phyloP scores from a whole-genome alignment of 2,888 invertebrate genomes.

The Archips xylosteana region DNA sequence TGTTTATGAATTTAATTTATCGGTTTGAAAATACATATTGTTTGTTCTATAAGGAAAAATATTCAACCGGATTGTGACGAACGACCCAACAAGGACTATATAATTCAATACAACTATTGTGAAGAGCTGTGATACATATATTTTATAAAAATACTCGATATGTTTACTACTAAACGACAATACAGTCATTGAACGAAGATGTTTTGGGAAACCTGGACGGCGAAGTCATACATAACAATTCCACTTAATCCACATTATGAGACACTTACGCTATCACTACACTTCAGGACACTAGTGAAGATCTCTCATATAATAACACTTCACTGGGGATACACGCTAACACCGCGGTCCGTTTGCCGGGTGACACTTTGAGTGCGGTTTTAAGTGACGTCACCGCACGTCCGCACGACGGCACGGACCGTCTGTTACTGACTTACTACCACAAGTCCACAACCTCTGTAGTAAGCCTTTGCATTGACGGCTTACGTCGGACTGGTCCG shows the following conservation, averaged over 20 bases:
- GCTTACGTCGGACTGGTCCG: slow-evolving; percentile 74
- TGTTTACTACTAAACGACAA: background rate
- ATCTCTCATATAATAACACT: slow-evolving; percentile 20
- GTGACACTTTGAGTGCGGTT: slow-evolving; percentile 50
- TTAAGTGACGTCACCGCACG: slow-evolving; percentile 54
- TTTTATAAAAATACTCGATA: slow-evolving; percentile 3
- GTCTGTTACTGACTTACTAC: slow-evolving; percentile 68
- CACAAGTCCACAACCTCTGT: slow-evolving; percentile 48
- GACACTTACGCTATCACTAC: slow-evolving; percentile 66
- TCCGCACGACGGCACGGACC: slow-evolving; percentile 66
- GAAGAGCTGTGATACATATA: background rate
- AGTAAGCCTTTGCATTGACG: slow-evolving; percentile 67
- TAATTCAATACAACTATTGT: slow-evolving; percentile 11
- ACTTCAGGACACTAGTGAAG: slow-evolving; percentile 18
- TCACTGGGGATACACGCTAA: slow-evolving; percentile 26
- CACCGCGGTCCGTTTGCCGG: slow-evolving; percentile 41
- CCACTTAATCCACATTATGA: slow-evolving; percentile 76
- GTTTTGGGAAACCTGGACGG: slow-evolving; percentile 62
- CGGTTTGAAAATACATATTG: slow-evolving; percentile 11
- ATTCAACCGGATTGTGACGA: slow-evolving; percentile 5
- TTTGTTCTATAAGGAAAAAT: slow-evolving; percentile 33
- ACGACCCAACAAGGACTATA: background rate
- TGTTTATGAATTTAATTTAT: slow-evolving; percentile 38
- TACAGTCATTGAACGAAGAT: slow-evolving; percentile 8
- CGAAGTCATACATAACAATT: slow-evolving; percentile 70